Evolutionary conservation across 2,888 invertebrate species (phyloP).

Genomic region (Sphinx pinastri): DNA sequence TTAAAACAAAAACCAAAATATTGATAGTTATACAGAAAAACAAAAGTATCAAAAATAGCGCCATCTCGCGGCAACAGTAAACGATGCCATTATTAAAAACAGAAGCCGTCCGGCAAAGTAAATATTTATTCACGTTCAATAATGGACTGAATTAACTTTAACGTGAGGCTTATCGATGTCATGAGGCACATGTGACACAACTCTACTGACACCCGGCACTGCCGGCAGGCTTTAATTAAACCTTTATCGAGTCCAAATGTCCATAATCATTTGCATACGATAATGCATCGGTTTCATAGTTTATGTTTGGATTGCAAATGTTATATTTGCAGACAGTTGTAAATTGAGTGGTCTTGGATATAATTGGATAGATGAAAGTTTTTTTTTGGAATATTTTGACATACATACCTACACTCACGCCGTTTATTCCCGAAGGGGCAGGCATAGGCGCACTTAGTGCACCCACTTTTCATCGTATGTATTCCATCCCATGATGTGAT

Average conservation of each 20-base stretch:
- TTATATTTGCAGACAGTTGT: background rate
- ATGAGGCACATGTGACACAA: constrained; percentile 50
- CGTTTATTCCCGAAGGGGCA: too few relatives aligned
- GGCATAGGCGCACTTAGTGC: too few relatives aligned
- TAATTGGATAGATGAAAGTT: background rate
- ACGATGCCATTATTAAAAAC: background rate
- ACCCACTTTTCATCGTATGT: too few relatives aligned
- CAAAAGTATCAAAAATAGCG: too few relatives aligned
- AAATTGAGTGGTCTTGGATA: background rate
- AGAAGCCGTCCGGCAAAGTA: constrained; percentile 27
- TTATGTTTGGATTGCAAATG: background rate
- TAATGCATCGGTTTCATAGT: constrained; percentile 8
- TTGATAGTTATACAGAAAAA: too few relatives aligned
- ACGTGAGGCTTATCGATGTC: constrained; percentile 47
- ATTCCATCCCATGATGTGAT: too few relatives aligned
- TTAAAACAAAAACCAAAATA: too few relatives aligned
- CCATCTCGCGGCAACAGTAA: background rate
- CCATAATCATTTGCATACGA: constrained; percentile 49
- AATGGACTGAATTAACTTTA: constrained; percentile 44
- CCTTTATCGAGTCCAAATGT: constrained; percentile 50
- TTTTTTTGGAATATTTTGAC: too few relatives aligned
- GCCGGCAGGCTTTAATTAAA: constrained; percentile 53
- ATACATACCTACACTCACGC: too few relatives aligned
- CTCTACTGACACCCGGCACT: constrained; percentile 44
- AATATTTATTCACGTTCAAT: constrained; percentile 49